Base-by-base conservation (phyloP, 2,888 invertebrate genomes). In the Tiliacea citrago region DNA sequence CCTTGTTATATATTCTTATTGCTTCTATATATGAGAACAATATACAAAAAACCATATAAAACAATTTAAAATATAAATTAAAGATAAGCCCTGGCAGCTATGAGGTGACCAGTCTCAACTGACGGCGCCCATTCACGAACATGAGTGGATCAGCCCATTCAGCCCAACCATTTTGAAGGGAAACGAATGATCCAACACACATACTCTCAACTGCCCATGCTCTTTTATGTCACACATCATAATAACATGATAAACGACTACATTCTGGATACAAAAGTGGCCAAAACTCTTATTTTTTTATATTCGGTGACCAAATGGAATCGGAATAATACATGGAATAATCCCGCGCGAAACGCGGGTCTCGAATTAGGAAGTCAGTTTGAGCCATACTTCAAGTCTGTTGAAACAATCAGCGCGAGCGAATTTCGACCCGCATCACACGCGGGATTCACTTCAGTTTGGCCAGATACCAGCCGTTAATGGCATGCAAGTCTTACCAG, bases 401-500 rank as follows among this genome's bases (percentile, higher is more conserved):
- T 35, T 13, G 8, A n/a, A 13, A n/a, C 29, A 13, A 49, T 21
- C 21, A 12, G 1, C 24, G 2, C 24, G 10, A 24, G 13, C 2
- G n/a, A 13, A 42, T 61, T 39, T 39, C 12, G 0, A 16, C 16
- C 24, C 9, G 24, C 24, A 24, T 24, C 55, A 13, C 5, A n/a
- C 29, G 18, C 18, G 12, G 24, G 4, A 4, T 24, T 63, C 8
- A 12, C 18, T 12, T 24, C 58, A 35, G 16, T 18, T 18, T 18
- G 9, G 21, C 10, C 10, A 35, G 10, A 35, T 10, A 8, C n/a
- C 9, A 49, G n/a, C n/a, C 49, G n/a, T 35, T 1, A 39, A 39
- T 39, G 4, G n/a, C 10, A n/a, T n/a, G n/a, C 51, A 53, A 71
- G 13, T 18, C 47, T 65, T 84, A 97, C 97, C 95, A 81, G 96